Conservation (phyloP, 2,888 invertebrate genomes). For the Choristoneura rosaceana region DNA sequence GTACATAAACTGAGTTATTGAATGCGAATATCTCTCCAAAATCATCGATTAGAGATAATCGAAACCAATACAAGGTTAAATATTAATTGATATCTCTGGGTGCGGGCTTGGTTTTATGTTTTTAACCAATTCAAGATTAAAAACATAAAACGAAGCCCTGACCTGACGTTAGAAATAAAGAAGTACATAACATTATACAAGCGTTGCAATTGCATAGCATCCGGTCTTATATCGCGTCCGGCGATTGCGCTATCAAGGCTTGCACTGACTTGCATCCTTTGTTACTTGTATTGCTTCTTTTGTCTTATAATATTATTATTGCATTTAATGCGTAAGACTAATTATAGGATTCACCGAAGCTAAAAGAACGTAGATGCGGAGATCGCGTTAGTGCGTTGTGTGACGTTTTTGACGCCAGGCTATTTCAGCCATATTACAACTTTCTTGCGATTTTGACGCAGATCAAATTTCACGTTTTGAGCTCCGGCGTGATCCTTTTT, state of each 20-base stretch:
- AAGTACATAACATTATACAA: conserved; percentile 1
- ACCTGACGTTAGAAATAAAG: not conserved
- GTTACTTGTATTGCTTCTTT: conserved; percentile 5
- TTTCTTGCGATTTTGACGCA: too few species aligned
- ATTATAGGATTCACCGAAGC: too few species aligned
- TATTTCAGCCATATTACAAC: too few species aligned
- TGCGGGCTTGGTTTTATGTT: not conserved
- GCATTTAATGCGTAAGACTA: not conserved
- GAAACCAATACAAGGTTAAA: not conserved
- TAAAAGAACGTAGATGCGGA: too few species aligned
- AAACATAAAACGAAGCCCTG: not conserved
- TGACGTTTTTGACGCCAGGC: too few species aligned
- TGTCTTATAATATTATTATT: not conserved
- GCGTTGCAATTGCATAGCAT: conserved; percentile 17
- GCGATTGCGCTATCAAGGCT: conserved; percentile 18
- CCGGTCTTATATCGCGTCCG: conserved; percentile 24
- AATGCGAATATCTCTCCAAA: too few species aligned
- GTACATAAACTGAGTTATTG: too few species aligned
- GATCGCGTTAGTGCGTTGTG: too few species aligned
- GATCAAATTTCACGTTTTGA: too few species aligned
- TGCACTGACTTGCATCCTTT: conserved; percentile 22
- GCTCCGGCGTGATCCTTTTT: too few species aligned
- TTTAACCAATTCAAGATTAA: not conserved
- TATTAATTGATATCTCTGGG: not conserved
- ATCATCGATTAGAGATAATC: too few species aligned